phyloP scores from a whole-genome alignment of 2,888 invertebrate genomes.

The Rutpela maculata region DNA sequence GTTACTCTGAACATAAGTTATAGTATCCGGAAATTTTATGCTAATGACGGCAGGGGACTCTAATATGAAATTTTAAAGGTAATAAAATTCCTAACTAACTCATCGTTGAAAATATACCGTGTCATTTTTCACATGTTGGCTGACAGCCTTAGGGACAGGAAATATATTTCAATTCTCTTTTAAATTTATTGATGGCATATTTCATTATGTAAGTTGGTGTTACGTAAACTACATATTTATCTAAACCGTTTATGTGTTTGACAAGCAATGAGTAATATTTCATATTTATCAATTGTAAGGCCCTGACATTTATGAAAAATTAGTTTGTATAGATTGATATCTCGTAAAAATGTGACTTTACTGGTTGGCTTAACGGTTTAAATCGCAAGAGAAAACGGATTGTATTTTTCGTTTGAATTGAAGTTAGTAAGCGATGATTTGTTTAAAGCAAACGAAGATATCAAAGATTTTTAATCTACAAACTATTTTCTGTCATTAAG shows the following conservation, averaged over 20 bases:
- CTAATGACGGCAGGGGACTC: neutral
- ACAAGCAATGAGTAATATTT: slow-evolving; percentile 12
- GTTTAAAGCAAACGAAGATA: no score
- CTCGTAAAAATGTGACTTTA: no score
- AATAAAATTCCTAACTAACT: neutral
- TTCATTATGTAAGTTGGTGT: slow-evolving; percentile 2
- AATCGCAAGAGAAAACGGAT: neutral
- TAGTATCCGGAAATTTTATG: no score
- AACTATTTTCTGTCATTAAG: no score
- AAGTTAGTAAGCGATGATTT: no score
- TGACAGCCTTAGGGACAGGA: slow-evolving; percentile 8
- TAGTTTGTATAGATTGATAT: neutral
- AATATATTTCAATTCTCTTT: slow-evolving; percentile 11
- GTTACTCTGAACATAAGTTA: neutral
- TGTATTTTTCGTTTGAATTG: neutral
- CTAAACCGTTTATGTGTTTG: slow-evolving; percentile 5
- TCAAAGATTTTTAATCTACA: no score
- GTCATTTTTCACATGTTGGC: slow-evolving; percentile 1
- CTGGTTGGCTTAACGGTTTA: neutral
- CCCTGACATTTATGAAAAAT: neutral
- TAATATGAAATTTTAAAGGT: neutral
- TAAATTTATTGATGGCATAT: slow-evolving; percentile 11
- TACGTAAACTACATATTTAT: slow-evolving; percentile 9
- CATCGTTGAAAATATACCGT: slow-evolving; percentile 1
- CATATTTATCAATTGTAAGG: slow-evolving; percentile 7